phyloP scores from a whole-genome alignment of 2,113 vertebrate species.

The Bolborhynchus lineola region DNA sequence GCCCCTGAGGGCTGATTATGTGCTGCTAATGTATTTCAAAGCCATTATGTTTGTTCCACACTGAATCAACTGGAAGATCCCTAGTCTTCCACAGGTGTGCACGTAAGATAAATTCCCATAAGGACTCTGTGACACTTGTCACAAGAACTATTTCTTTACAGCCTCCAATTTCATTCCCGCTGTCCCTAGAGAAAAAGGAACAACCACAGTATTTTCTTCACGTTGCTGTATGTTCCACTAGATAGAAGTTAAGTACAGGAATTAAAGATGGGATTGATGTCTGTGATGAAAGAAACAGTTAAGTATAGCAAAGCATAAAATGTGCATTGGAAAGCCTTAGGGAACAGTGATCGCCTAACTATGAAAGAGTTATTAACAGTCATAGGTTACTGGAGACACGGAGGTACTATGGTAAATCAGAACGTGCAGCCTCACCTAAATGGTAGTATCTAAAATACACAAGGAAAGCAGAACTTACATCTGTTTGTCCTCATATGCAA shows the following conservation, averaged over 20 bases:
- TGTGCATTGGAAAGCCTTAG: neutral
- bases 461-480: neutral
- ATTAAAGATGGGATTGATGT: neutral
- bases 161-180: neutral
- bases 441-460: neutral
- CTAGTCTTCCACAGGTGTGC: neutral
- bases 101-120: neutral
- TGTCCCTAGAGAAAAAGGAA: rapidly evolving
- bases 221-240: neutral
- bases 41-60: neutral
- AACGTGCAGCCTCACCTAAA: neutral
- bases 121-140: neutral
- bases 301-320: neutral
- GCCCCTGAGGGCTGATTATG: neutral
- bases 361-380: neutral
- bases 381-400: neutral
- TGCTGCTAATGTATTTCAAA: neutral
- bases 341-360: neutral
- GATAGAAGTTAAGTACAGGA: neutral
- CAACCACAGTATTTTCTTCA: rapidly evolving
- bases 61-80: neutral
- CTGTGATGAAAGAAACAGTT: neutral
- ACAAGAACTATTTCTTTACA: neutral
- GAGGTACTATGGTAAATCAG: neutral
- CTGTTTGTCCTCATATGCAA: neutral